Base-by-base conservation (phyloP, 2,888 invertebrate genomes). In the Ichneumoninae sp. region DNA sequence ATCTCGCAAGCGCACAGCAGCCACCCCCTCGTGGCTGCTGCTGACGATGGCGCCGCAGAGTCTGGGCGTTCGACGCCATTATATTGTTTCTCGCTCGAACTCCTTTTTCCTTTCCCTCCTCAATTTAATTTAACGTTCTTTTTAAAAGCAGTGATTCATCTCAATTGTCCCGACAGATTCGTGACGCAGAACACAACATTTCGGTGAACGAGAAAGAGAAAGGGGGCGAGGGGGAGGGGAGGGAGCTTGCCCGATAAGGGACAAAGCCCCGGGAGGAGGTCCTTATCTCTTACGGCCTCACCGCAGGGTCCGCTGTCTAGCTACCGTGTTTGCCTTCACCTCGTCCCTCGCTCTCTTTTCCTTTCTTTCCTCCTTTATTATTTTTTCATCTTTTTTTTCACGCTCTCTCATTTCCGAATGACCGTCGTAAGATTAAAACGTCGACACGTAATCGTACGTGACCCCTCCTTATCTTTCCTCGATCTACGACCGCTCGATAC, bases 231-330 rank as follows among this genome's bases (percentile, higher is more conserved):
- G 60, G 69, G n/a, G 33, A n/a, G 33, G 1, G 8, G 8, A 40
- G 57, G 69, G 63, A 47, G 22, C 30, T 66, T 16, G 68, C 10
- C 40, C 57, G 80, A 81, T 81, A 81, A 74, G 60, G 47, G 50
- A 74, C 80, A 40, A 73, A 76, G 75, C 40, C 40, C 77, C 82
- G 76, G 83, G 85, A 84, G 88, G 83, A 83, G 88, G 84, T 88
- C 87, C 87, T 89, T 90, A 90, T 89, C 89, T 88, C 33, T 57
- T 33, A 66, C 66, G 66, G 66, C 13, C 66, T 66, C 66, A 36
- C 66, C 63, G 63, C 47, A 47, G 74, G 63, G 77, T 86, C 82
- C 86, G 88, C 87, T 88, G 82, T 77, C 83, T 83, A 7, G 54
- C 70, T 65, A 73, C 52, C 30, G 52, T 78, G 79, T 79, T 79